Base-by-base conservation (phyloP, 2,797 vertebrate genomes). In the Falco cherrug region DNA sequence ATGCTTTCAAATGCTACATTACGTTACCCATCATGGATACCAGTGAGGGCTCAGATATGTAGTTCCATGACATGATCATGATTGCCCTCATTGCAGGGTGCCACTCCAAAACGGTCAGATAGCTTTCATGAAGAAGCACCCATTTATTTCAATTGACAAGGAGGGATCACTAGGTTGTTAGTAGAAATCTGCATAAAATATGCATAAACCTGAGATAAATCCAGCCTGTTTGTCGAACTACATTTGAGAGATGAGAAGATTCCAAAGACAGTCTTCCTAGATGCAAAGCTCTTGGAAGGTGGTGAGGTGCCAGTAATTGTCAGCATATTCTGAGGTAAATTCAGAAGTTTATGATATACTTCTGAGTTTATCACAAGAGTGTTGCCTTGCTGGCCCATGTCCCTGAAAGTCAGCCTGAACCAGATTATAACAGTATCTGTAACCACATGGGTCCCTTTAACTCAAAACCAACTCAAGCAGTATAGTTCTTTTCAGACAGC, bases 1-100 rank as follows among this genome's bases (percentile, higher is more conserved):
- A 29, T 79, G 2, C 3, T 77, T 93, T 74, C 31, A 85, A 37
- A 39, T 2, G 8, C 3, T 59, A 20, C 41, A 73, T 90, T 67
- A 63, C 21, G 48, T 74, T 67, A 59, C 2, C 3, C 9, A 16
- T 51, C 53, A 59, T 65, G 17, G 65, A 83, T 25, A 73, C 4
- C 8, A 22, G 12, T 43, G 9, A 1, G 16, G 5, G 0, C 19
- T 76, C 59, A 68, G 45, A 20, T 48, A 56, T 1, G 5, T 56
- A 11, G 24, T 79, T 15, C 6, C 10, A 16, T 39, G 71, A 29
- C 28, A n/a, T 16, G 22, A 65, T 31, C 43, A 4, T 4, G 22
- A 65, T n/a, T 47, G 5, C 4, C 50, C 21, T 76, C 7, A 50
- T 19, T 35, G 21, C 20, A 77, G 16, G 35, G 37, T 85, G 35